Evolutionary conservation across 1,140 invertebrate species (phyloP).

Genomic region (Rhyzopertha dominica): DNA sequence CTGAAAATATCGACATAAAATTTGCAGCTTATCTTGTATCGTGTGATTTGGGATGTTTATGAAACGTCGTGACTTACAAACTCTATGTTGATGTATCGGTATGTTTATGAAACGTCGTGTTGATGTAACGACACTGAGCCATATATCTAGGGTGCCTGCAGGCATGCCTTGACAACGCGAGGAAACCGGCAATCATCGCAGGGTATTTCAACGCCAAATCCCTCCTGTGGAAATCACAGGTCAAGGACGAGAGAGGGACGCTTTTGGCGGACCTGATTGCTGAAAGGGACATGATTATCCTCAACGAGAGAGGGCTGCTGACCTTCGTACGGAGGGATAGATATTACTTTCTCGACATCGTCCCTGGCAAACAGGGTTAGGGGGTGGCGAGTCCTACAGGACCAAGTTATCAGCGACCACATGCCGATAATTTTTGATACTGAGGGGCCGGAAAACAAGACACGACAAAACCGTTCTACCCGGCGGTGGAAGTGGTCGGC

Average conservation of each 20-base stretch:
- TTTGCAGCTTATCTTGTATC: no score
- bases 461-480: neutral
- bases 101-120: no score
- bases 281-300: slow-evolving; percentile 10
- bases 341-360: slow-evolving; percentile 20
- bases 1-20: no score
- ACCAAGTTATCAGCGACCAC: slow-evolving; percentile 8
- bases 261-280: slow-evolving; percentile 14
- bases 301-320: slow-evolving; percentile 12
- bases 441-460: no score
- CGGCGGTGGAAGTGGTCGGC: neutral
- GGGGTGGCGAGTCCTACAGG: slow-evolving; percentile 7
- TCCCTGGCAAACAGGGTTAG: slow-evolving; percentile 2
- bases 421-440: no score
- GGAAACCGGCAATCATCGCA: slow-evolving; percentile 22
- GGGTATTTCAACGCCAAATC: slow-evolving; percentile 34
- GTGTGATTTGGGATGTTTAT: no score
- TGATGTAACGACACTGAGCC: no score
- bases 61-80: no score
- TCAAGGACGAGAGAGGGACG: slow-evolving; percentile 22
- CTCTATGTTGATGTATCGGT: no score
- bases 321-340: slow-evolving; percentile 20
- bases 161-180: no score
- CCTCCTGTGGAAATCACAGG: slow-evolving; percentile 21
- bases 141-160: no score